Evolutionary conservation across 2,888 invertebrate species (phyloP), one percentile per base, ranked within the genome.

Genomic region (Piscicola geometra): DNA sequence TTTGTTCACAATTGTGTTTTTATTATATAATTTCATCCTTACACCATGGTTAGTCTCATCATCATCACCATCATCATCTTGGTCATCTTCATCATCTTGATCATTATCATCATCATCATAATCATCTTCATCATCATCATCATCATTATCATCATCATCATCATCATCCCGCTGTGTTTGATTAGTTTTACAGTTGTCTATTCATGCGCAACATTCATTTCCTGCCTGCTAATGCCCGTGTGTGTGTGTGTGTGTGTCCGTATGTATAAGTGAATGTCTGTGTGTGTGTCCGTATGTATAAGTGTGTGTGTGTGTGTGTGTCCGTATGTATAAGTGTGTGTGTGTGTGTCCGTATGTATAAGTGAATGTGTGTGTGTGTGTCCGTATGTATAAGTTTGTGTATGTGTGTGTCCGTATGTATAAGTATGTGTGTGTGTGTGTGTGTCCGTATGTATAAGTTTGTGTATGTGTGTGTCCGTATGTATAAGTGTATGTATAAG

Each of bases 361-460:
- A 12, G 64, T 64, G 64, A 12, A n/a, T 64, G 64, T 64, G 30
- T 64, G 64, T 64, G 64, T 64, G 30, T 64, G 64, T 64, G 30
- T 64, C 9, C n/a, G 64, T 64, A n/a, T 21, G 69, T 33, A 18
- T 68, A n/a, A 18, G n/a, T 68, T 12, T 68, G 32, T 64, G 30
- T 64, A n/a, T 64, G 30, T 64, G 64, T 30, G 64, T 64, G 64
- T 64, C 9, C 21, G 64, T 64, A n/a, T 64, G n/a, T 64, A n/a
- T 64, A 21, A 12, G 64, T 64, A 21, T 64, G 64, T 77, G 66
- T 77, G n/a, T 76, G 64, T 28, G 30, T 64, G 64, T 30, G n/a
- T 64, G 25, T 64, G 25, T 64, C 9, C 9, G n/a, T 64, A 21
- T n/a, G n/a, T 64, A 9, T 64, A n/a, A 12, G 30, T 64, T 5